These are phyloP conservation scores for Phymatocera aterrima DNA, from an alignment of 2,888 invertebrate genomes.

Conservation along the genomic window DNA sequence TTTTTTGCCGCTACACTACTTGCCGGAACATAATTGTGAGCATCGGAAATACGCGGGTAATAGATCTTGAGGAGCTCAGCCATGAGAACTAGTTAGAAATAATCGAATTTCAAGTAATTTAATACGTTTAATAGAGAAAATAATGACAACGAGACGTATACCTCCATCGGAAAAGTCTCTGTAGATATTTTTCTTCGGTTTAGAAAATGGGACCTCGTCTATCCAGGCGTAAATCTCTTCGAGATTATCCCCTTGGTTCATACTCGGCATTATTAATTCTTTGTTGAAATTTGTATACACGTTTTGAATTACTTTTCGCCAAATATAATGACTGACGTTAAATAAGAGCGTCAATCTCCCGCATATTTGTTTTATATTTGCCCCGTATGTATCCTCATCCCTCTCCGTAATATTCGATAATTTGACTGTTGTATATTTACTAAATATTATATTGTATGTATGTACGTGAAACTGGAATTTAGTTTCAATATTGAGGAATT, in stretches of 20 bases:
- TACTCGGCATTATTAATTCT: neutral
- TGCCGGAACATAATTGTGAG: slow-evolving; percentile 85
- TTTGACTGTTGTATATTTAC: too few relatives aligned
- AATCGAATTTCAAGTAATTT: neutral
- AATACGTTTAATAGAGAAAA: neutral
- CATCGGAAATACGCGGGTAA: slow-evolving; percentile 83
- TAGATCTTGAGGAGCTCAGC: slow-evolving; percentile 83
- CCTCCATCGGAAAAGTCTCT: slow-evolving; percentile 87
- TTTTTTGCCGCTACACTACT: slow-evolving; percentile 81
- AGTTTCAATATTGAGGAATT: neutral
- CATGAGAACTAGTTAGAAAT: slow-evolving; percentile 77
- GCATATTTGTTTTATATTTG: neutral
- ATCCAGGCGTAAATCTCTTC: slow-evolving; percentile 76
- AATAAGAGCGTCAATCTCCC: neutral
- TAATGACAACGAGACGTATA: slow-evolving; percentile 60
- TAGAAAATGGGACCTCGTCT: slow-evolving; percentile 75
- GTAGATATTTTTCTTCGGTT: slow-evolving; percentile 81
- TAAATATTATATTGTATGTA: neutral
- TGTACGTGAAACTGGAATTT: slow-evolving; percentile 12
- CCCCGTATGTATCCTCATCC: neutral
- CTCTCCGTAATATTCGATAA: neutral
- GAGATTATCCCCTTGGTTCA: slow-evolving; percentile 52
- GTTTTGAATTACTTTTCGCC: neutral
- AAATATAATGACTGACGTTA: neutral
- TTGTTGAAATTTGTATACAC: neutral